Percentiles rank a stretch among this genome's conserved stretches.
These are phyloP conservation scores for Vireo altiloquus DNA, from an alignment of 2,113 vertebrate species.

Conservation along the genomic window DNA sequence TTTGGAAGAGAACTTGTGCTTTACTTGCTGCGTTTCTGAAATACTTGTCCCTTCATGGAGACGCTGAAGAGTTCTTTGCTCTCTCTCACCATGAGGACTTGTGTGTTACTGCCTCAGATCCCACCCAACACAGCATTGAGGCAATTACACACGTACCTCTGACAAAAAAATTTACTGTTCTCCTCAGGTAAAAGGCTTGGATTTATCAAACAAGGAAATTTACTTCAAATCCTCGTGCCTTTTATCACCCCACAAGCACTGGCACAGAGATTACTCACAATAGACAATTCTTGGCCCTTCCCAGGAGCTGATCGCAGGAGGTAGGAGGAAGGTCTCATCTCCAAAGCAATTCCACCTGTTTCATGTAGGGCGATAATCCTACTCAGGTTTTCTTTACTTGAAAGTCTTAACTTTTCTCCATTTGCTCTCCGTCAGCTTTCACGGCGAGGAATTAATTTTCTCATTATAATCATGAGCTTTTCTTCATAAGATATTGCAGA, in stretches of 20 bases:
- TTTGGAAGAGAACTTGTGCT: neutral
- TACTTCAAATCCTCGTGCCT: neutral
- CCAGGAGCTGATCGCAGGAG: neutral
- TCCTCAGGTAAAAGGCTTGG: neutral
- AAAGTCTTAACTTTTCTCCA: neutral
- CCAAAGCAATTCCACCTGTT: neutral
- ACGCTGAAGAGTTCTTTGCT: neutral
- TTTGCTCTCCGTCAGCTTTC: constrained; percentile 3
- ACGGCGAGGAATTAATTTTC: neutral
- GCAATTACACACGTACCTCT: neutral
- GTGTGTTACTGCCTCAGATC: neutral
- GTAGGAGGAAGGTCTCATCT: neutral
- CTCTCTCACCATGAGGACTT: accelerated
- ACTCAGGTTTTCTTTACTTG: neutral
- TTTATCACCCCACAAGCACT: neutral
- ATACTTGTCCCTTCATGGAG: neutral
- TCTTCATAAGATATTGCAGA: neutral
- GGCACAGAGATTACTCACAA: neutral
- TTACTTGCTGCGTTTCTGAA: neutral
- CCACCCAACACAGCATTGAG: neutral
- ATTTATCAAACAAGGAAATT: neutral
- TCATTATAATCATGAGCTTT: constrained; percentile 41
- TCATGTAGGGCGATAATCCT: neutral
- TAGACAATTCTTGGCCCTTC: neutral
- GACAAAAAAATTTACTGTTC: neutral